Base-by-base conservation (phyloP, 2,888 invertebrate species). In the Xylota segnis region DNA sequence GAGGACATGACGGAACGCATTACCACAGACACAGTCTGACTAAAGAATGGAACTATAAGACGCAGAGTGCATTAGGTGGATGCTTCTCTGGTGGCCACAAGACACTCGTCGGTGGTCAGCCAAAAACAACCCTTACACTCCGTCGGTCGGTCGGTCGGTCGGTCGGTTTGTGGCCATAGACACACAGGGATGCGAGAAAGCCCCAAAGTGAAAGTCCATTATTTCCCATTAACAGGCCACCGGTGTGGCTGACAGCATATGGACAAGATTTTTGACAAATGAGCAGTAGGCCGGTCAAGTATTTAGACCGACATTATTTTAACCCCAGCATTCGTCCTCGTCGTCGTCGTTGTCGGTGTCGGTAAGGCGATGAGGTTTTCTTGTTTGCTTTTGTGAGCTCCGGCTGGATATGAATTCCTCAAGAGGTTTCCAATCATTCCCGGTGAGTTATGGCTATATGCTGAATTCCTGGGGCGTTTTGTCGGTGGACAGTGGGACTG, bases 341-440 rank as follows among this genome's bases (percentile, higher is more conserved):
- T 86, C 75, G 47, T 66, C 34, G 52, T 50, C 18, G 0, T 29
- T n/a, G n/a, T n/a, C n/a, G n/a, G n/a, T 23, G 23, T 23, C 40
- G 27, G 10, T 14, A 61, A 74, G 71, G 50, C 71, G 74, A 78
- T 84, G 84, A 54, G 58, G 71, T 61, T 81, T 59, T 66, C 76
- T 82, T 66, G 84, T 75, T 81, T 75, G 61, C 76, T 54, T 82
- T 76, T 58, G 75, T 76, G 65, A 81, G 70, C 84, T 47, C 18
- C 23, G 40, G 47, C 27, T 54, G 58, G 86, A 68, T 82, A 87
- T 86, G 89, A 87, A 89, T 90, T 89, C 88, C 89, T 89, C 89
- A 87, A 79, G 89, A 89, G 89, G 89, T 89, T 89, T 89, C 88
- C 88, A 89, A 89, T 89, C 90, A 89, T 89, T 88, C 89, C 89